Percentiles rank a stretch among this genome's conserved stretches.
These are phyloP conservation scores for Ochotona princeps DNA, from an alignment of 2,113 vertebrate genomes.

Conservation along the genomic window DNA sequence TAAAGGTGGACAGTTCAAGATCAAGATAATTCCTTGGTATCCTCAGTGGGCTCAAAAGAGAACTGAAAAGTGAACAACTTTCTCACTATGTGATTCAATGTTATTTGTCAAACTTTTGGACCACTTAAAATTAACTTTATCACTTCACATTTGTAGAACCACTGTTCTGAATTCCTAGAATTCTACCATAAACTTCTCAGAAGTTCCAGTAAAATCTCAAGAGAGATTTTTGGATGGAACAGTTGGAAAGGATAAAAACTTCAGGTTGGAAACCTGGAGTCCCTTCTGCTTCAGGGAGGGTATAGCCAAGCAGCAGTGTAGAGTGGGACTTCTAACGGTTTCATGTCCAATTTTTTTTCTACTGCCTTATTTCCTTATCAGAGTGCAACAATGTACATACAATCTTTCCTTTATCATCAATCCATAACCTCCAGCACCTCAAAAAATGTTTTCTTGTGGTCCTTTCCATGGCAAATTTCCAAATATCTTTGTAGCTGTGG, in stretches of 20 bases:
- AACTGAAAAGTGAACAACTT: slow-evolving; percentile 66
- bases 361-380: background rate
- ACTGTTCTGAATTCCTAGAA: background rate
- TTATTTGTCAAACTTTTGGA: slow-evolving; percentile 61
- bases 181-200: slow-evolving; percentile 51
- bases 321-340: background rate
- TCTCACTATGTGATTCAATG: slow-evolving; percentile 53
- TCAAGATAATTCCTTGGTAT: slow-evolving; percentile 28
- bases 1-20: slow-evolving; percentile 24
- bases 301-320: background rate
- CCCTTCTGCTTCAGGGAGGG: background rate
- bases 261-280: background rate
- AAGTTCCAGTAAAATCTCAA: slow-evolving; percentile 16
- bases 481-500: background rate
- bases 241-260: background rate
- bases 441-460: background rate
- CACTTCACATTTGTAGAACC: slow-evolving; percentile 40
- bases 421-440: background rate
- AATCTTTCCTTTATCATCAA: background rate
- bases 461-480: background rate
- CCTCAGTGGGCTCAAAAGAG: slow-evolving; percentile 57
- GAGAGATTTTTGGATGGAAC: background rate
- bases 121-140: slow-evolving; percentile 56
- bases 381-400: background rate
- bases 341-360: background rate